Conservation (phyloP, 30 jellyfish, hydroid and myxozoan species). For the Aurelia aurita complex sp. Pacific region DNA sequence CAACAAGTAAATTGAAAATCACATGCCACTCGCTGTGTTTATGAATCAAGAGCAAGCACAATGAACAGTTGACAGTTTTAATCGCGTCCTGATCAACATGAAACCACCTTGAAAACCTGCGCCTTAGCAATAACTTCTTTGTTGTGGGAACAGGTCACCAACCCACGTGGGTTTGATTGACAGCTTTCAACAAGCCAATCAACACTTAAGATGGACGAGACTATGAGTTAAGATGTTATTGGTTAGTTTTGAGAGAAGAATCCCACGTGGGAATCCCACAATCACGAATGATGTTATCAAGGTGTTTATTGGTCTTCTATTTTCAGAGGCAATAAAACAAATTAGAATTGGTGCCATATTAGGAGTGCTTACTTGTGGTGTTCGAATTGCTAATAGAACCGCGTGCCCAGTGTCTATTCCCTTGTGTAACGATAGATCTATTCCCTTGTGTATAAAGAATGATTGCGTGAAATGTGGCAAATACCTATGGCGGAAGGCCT, state of each 20-base stretch:
- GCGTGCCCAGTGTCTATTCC: slow-evolving; percentile 99
- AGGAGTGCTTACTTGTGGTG: slow-evolving; percentile 88
- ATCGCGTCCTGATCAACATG: slow-evolving; percentile 22
- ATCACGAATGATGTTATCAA: slow-evolving; percentile 47
- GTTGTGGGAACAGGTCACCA: slow-evolving; percentile 45
- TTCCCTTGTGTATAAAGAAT: slow-evolving; percentile 69
- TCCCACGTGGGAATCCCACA: slow-evolving; percentile 80
- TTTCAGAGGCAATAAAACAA: slow-evolving; percentile 77
- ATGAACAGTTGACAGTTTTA: slow-evolving; percentile 7
- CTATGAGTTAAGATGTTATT: background rate
- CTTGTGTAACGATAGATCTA: slow-evolving; percentile 78
- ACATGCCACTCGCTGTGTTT: slow-evolving; percentile 29
- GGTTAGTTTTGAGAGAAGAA: slow-evolving; percentile 12
- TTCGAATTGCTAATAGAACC: slow-evolving; percentile 96
- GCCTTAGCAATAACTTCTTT: slow-evolving; percentile 33
- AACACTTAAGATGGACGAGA: background rate
- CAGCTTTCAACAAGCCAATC: slow-evolving; percentile 20
- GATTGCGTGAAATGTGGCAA: slow-evolving; percentile 83
- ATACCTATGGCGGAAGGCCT: slow-evolving; percentile 62
- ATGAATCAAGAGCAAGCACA: slow-evolving; percentile 20
- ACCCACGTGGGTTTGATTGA: slow-evolving; percentile 86
- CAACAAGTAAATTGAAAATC: background rate
- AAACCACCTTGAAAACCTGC: slow-evolving; percentile 66
- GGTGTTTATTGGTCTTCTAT: slow-evolving; percentile 79
- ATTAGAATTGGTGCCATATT: slow-evolving; percentile 75